A percentile compares a stretch with the other conserved stretches of the same genome.
Conservation (phyloP, 2,113 vertebrate genomes). For the Pelobates fuscus region DNA sequence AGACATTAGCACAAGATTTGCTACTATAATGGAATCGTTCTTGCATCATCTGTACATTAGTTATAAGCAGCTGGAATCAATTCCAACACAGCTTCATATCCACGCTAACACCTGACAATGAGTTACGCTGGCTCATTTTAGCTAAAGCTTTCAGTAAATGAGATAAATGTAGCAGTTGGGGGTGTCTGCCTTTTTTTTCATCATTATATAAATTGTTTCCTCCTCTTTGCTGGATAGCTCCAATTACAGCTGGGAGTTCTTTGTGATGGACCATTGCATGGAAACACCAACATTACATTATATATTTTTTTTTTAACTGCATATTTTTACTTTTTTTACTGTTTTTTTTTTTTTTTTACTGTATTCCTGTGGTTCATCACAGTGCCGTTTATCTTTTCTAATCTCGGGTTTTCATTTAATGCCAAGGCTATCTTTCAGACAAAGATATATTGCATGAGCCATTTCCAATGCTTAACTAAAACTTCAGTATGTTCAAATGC, state of each 20-base stretch:
- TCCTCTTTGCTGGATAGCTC: slow-evolving; percentile 39
- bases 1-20: slow-evolving; percentile 14
- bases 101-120: slow-evolving; percentile 31
- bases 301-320: not conserved
- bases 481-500: too few relatives aligned
- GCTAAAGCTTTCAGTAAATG: slow-evolving; percentile 27
- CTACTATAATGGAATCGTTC: slow-evolving; percentile 35
- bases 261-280: slow-evolving; percentile 22
- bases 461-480: too few relatives aligned
- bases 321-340: slow-evolving; percentile 31
- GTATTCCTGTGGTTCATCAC: slow-evolving; percentile 5
- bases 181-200: slow-evolving; percentile 43
- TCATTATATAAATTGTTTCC: slow-evolving; percentile 26
- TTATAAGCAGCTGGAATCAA: slow-evolving; percentile 43
- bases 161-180: slow-evolving; percentile 43
- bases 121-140: slow-evolving; percentile 25
- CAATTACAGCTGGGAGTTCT: slow-evolving; percentile 33
- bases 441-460: too few relatives aligned
- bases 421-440: slow-evolving; percentile 2
- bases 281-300: slow-evolving; percentile 3
- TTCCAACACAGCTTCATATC: slow-evolving; percentile 42
- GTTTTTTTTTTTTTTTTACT: slow-evolving; percentile 15
- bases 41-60: slow-evolving; percentile 35
- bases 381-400: not conserved
- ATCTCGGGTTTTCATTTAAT: slow-evolving; percentile 25